phyloP scores from a whole-genome alignment of 2,113 vertebrate genomes.

The Bubalus kerabau region DNA sequence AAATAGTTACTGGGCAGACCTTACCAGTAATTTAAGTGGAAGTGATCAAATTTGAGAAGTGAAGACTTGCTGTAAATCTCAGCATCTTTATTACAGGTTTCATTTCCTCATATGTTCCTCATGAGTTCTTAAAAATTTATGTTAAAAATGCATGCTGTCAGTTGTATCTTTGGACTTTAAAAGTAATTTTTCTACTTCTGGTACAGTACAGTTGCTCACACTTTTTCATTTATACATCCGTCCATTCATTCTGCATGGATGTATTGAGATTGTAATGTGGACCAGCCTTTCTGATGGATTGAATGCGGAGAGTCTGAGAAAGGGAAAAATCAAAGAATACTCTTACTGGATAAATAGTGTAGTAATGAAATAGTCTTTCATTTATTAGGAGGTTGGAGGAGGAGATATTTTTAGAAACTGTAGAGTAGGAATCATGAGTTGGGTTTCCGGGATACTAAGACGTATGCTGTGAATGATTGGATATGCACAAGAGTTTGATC shows the following conservation, averaged over 20 bases:
- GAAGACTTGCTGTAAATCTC: constrained; percentile 43
- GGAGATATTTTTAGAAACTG: neutral
- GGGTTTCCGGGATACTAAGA: neutral
- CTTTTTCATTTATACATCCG: neutral
- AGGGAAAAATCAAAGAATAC: neutral
- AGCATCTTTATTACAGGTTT: constrained; percentile 34
- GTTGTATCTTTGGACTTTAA: neutral
- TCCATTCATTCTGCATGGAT: neutral
- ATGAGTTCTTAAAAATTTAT: neutral
- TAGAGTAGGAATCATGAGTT: neutral
- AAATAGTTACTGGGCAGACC: constrained; percentile 33
- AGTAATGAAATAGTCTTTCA: neutral
- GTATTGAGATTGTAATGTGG: neutral
- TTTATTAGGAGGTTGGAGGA: neutral
- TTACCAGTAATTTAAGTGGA: constrained; percentile 64
- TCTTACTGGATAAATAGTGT: neutral
- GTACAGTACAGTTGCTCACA: neutral
- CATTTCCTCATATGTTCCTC: constrained; percentile 39
- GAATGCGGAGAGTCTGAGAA: neutral
- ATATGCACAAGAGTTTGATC: neutral
- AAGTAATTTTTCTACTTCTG: neutral
- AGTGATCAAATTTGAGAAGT: constrained; percentile 52
- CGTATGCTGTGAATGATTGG: neutral
- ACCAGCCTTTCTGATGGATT: neutral
- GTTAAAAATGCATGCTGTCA: neutral